These are phyloP conservation scores for Eufriesea mexicana DNA, from an alignment of 1,140 invertebrate species.

Conservation along the genomic window DNA sequence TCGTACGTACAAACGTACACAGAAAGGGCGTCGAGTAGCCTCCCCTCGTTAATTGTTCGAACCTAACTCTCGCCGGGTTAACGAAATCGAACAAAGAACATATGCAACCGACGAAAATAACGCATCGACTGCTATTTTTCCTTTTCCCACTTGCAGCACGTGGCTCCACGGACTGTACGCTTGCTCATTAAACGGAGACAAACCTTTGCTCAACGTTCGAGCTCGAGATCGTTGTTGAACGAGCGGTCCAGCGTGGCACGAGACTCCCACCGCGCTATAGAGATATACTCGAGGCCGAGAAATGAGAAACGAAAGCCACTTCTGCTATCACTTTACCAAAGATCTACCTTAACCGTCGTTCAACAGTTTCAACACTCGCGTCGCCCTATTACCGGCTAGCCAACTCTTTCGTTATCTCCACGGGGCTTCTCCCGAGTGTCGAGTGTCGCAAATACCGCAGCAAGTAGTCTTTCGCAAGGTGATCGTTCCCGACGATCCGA, in stretches of 20 bases:
- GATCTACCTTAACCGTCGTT: constrained; percentile 32
- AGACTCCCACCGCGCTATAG: constrained; percentile 28
- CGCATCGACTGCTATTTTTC: constrained; percentile 24
- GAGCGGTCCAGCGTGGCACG: constrained; percentile 14
- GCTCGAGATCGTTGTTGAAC: constrained; percentile 55
- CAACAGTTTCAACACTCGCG: constrained; percentile 36
- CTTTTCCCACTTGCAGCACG: background rate
- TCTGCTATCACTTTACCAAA: constrained; percentile 46
- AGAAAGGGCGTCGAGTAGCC: constrained; percentile 6
- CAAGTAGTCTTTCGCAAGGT: background rate
- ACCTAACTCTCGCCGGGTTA: background rate
- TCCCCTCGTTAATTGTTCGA: constrained; percentile 14
- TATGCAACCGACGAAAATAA: constrained; percentile 29
- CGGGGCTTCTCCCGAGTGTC: constrained; percentile 3
- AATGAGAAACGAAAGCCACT: constrained; percentile 56
- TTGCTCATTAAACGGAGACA: constrained; percentile 54
- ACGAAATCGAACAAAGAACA: constrained; percentile 19
- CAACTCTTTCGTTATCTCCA: constrained; percentile 28
- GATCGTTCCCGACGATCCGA: constrained; percentile 5
- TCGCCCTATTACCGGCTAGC: constrained; percentile 5
- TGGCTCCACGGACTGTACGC: background rate
- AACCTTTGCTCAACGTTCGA: constrained; percentile 59
- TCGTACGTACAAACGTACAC: background rate
- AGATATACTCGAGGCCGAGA: constrained; percentile 38
- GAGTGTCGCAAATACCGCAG: constrained; percentile 26